A percentile compares a stretch with the other conserved stretches of the same genome.
phyloP scores from a whole-genome alignment of 2,113 vertebrate genomes.

The Formicarius rufipectus region DNA sequence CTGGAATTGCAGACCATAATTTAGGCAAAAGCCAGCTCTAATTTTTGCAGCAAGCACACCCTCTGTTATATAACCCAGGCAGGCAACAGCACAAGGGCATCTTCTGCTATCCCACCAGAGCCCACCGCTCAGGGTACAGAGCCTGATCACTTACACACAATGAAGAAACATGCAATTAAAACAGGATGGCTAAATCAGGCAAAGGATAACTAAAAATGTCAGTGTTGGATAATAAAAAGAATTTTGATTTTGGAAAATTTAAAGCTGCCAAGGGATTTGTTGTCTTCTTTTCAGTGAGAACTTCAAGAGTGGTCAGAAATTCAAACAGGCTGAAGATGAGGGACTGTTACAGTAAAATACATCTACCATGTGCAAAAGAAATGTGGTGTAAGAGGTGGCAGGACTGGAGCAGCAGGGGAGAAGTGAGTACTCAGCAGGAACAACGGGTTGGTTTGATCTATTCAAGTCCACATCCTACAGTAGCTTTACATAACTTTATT shows the following conservation, averaged over 20 bases:
- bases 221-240: background rate
- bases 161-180: background rate
- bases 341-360: background rate
- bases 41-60: background rate
- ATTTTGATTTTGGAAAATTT: background rate
- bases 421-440: background rate
- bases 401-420: background rate
- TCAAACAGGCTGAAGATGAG: background rate
- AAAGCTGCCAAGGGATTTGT: background rate
- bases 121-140: background rate
- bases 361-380: background rate
- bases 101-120: background rate
- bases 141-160: background rate
- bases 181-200: background rate
- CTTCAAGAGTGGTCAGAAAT: background rate
- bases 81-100: background rate
- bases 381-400: background rate
- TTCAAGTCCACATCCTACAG: background rate
- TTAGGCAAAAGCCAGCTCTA: background rate
- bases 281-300: background rate
- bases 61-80: accelerated
- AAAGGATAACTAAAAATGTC: background rate
- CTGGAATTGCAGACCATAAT: background rate
- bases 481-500: background rate
- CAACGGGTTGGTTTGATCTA: background rate